Base-by-base conservation (phyloP, 2,113 vertebrate species). In the Eublepharis macularius region DNA sequence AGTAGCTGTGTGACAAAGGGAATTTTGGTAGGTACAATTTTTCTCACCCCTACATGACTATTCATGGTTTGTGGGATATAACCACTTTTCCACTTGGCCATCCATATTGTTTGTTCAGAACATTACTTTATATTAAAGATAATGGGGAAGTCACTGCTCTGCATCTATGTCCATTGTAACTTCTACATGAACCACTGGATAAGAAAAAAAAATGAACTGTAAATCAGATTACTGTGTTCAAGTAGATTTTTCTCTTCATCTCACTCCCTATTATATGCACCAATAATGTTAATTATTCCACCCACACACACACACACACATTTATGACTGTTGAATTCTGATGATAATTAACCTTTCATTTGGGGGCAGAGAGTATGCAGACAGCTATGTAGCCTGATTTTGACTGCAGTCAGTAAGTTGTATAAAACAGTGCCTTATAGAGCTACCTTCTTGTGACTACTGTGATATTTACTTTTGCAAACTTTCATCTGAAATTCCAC, bases 361-460 rank as follows among this genome's bases (percentile, higher is more conserved):
- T 24, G 54, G 76, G 34, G 36, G 81, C 49, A 82, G 36, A 41
- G 24, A 41, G 51, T n/a, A 49, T 51, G 45, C 49, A 34, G 16
- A n/a, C 26, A 76, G 2, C 24, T 29, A 54, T 8, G 68, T 60
- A 39, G 51, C 54, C 29, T 2, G 32, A 32, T 39, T 74, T 75
- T 36, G 39, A 43, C 72, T 63, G 14, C 7, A 29, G 10, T 14
- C 39, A 75, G 57, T 2, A 63, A 47, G 60, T 80, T 69, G 13
- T 39, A 17, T 0, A 0, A 0, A 1, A 66, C 21, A 66, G 0
- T 1, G 0, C 49, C 17, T 41, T 32, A 34, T 81, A 16, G 84
- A 2, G 26, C 66, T 70, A 70, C n/a, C n/a, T 70, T 34, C 5
- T 8, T 36, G 16, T 70, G 34, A 36, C 2, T 21, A 36, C 4